These are phyloP conservation scores for Ailurus styani DNA, from an alignment of 2,113 vertebrate species.

Conservation along the genomic window DNA sequence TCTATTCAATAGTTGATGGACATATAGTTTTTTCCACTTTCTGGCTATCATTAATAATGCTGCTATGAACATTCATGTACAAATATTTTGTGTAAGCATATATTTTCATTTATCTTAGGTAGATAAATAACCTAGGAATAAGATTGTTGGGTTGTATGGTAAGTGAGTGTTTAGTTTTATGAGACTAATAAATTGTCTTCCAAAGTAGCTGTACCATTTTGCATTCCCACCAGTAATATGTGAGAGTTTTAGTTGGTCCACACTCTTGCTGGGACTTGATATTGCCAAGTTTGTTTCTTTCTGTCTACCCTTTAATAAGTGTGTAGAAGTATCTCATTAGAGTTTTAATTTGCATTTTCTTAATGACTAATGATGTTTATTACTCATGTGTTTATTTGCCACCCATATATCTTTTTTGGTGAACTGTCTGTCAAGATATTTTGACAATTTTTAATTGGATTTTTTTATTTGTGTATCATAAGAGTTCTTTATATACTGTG, in stretches of 20 bases:
- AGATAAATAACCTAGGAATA: background rate
- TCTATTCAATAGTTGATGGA: background rate
- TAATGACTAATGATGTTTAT: conserved; percentile 14
- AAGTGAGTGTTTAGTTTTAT: background rate
- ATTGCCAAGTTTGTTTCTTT: background rate
- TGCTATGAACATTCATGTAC: background rate
- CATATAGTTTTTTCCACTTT: background rate
- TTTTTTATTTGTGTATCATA: background rate
- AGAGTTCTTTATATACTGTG: background rate
- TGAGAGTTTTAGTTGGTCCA: background rate
- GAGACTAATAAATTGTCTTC: background rate
- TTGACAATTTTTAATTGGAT: background rate
- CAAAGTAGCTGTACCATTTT: background rate
- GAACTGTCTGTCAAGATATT: background rate
- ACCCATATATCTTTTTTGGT: background rate
- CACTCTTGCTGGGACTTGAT: background rate
- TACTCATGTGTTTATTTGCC: conserved; percentile 9
- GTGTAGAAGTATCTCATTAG: background rate
- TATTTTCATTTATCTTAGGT: background rate
- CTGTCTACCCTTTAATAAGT: background rate
- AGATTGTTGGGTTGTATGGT: background rate
- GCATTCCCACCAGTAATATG: background rate
- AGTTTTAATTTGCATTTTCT: background rate
- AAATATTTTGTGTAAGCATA: background rate
- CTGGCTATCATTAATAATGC: background rate